Percentiles rank a stretch among this genome's conserved stretches.
These are phyloP conservation scores for Spilosoma lubricipeda DNA, from an alignment of 2,888 invertebrate species.

Conservation along the genomic window DNA sequence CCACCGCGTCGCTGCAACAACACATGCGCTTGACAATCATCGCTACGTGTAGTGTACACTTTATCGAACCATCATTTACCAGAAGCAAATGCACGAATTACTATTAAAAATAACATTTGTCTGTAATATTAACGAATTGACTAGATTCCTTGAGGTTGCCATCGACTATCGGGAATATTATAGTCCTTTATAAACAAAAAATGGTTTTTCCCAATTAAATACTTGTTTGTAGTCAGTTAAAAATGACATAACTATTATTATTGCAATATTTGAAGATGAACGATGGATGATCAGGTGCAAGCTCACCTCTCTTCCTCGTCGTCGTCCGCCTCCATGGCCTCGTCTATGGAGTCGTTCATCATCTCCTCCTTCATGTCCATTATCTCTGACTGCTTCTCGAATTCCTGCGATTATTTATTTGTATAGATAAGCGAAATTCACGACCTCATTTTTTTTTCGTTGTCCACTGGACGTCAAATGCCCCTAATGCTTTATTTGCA, in stretches of 20 bases:
- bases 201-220: not conserved
- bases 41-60: not conserved
- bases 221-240: not conserved
- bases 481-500: too few species aligned
- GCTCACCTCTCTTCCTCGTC: constrained; percentile 97
- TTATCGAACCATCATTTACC: not conserved
- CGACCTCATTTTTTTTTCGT: too few species aligned
- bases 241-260: not conserved
- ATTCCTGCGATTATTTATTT: constrained; percentile 90
- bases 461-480: too few species aligned
- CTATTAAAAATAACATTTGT: not conserved
- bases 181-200: too few species aligned
- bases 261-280: not conserved
- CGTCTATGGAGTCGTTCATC: constrained; percentile 99
- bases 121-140: not conserved
- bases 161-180: not conserved
- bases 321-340: constrained; percentile 99
- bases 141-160: not conserved
- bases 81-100: not conserved
- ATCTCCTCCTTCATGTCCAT: constrained; percentile 99
- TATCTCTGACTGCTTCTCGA: constrained; percentile 99
- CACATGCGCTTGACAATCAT: not conserved
- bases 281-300: not conserved
- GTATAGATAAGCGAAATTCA: too few species aligned
- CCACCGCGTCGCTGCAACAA: constrained; percentile 93